Base-by-base conservation (phyloP, 2,888 invertebrate genomes). In the Abscondita cerata region DNA sequence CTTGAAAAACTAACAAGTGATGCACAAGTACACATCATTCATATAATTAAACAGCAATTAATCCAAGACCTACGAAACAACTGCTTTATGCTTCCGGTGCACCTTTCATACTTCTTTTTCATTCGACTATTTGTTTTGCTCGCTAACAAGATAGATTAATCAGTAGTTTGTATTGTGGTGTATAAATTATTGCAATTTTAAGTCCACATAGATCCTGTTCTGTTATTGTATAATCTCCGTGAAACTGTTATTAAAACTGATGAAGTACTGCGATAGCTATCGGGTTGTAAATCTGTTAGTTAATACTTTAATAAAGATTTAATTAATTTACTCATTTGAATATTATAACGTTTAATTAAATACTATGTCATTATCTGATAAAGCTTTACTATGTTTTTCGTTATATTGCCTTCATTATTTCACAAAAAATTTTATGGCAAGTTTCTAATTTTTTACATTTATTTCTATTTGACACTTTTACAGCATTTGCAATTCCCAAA, bases 21-120 rank as follows among this genome's bases (percentile, higher is more conserved):
- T 62, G 63, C 61, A 67, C 61, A 62, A 59, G 54, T 62, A 62
- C 58, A 62, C 54, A 62, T 58, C 57, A 58, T 50, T 62, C 68
- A 63, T 68, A 65, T 68, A 68, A 68, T 68, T 68, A 68, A 67
- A 67, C 65, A 68, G 54, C 65, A 67, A 68, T 68, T 68, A 68
- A 68, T 68, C 57, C 66, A 50, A 44, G 61, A 52, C 68, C 53
- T 48, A 36, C 51, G 59, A 67, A 68, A 56, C 64, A 68, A 66
- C 66, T 61, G 65, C 65, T 50, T 36, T 52, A 56, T 47, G 62
- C 59, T 68, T 68, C 68, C 68, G 68, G 68, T 62, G 50, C 56
- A 59, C 59, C 62, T 52, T 53, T 55, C 40, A 20, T 40, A 41
- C 52, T 44, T 47, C 44, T 33, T 40, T 41, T 44, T 40, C 48